Percentiles rank a stretch among this genome's conserved stretches.
phyloP scores from a whole-genome alignment of 2,888 invertebrate genomes.

The Linhomoeus sp. region DNA sequence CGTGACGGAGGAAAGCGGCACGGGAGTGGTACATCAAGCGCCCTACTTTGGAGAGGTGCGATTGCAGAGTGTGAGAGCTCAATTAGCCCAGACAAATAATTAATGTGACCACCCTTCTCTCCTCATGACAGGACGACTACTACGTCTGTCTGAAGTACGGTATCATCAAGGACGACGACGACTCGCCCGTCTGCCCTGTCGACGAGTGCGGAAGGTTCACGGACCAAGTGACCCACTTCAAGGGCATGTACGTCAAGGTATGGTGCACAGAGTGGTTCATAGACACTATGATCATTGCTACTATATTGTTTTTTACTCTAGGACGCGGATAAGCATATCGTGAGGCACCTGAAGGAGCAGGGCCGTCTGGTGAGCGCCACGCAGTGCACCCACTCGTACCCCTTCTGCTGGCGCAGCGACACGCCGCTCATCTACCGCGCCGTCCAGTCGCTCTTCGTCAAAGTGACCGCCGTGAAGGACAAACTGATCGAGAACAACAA shows the following conservation, averaged over 20 bases:
- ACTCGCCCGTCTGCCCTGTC: conserved; percentile 64
- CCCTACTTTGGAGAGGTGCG: conserved; percentile 76
- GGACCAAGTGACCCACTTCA: conserved; percentile 61
- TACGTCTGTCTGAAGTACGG: conserved; percentile 46
- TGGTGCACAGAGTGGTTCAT: too few species aligned
- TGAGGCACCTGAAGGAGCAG: conserved; percentile 52
- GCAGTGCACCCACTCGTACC: conserved; percentile 79
- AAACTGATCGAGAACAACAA: conserved; percentile 55
- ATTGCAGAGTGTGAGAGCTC: background rate
- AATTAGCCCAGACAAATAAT: background rate
- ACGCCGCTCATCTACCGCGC: conserved; percentile 94
- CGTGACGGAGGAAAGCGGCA: conserved; percentile 87
- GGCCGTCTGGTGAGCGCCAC: conserved; percentile 50
- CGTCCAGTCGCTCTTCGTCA: conserved; percentile 93
- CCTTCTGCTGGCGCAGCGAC: conserved; percentile 96
- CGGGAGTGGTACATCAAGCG: conserved; percentile 91
- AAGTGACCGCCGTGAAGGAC: conserved; percentile 72
- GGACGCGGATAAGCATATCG: conserved; percentile 87
- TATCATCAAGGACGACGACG: conserved; percentile 53
- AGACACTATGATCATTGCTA: too few species aligned
- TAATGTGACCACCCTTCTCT: background rate
- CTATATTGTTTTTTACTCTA: too few species aligned
- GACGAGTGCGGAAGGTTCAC: conserved; percentile 74
- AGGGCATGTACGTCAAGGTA: conserved; percentile 76
- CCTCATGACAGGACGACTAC: conserved; percentile 58